A percentile compares a stretch with the other conserved stretches of the same genome.
Evolutionary conservation across 2,797 vertebrate genomes (phyloP).

Genomic region (Dallia pectoralis): DNA sequence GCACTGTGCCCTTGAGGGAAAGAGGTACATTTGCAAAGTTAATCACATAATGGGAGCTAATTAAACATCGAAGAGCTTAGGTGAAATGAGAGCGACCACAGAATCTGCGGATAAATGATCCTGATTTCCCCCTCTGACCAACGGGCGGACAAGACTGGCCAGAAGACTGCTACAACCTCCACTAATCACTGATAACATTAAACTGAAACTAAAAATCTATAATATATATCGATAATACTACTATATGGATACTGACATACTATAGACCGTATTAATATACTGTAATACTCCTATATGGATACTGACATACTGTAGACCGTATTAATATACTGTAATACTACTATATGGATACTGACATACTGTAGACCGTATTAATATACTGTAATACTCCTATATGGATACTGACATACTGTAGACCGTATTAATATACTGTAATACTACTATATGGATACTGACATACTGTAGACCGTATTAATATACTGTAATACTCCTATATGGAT

Average conservation of each 20-base stretch:
- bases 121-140: constrained; percentile 56
- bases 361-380: constrained; percentile 15
- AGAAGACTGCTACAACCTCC: constrained; percentile 38
- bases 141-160: constrained; percentile 40
- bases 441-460: neutral
- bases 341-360: neutral
- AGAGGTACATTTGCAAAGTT: constrained; percentile 78
- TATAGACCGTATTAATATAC: constrained; percentile 16
- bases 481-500: constrained; percentile 1
- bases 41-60: constrained; percentile 83
- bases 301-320: constrained; percentile 6
- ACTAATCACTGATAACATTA: constrained; percentile 44
- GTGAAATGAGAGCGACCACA: constrained; percentile 73
- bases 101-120: constrained; percentile 66
- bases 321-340: constrained; percentile 14
- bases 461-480: constrained; percentile 16
- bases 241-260: neutral
- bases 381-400: constrained; percentile 1
- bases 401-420: constrained; percentile 6
- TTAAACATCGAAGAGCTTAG: constrained; percentile 72
- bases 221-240: no score
- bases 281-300: constrained; percentile 4
- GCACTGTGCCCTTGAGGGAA: constrained; percentile 70
- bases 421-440: constrained; percentile 17
- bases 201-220: no score